These are phyloP conservation scores for Osmerus eperlanus DNA, from an alignment of 2,113 vertebrate genomes.

Conservation along the genomic window DNA sequence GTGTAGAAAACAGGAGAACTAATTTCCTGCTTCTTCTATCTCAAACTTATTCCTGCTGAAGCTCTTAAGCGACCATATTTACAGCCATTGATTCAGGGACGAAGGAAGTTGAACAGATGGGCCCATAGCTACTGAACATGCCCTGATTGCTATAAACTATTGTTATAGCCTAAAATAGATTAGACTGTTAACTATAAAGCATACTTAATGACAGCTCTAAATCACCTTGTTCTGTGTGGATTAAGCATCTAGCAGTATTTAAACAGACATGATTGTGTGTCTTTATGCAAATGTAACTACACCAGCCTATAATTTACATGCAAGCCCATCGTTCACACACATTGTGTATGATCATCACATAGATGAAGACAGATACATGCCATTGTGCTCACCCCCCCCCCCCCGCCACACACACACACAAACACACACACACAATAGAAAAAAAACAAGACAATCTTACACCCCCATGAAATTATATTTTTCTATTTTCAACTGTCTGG, in stretches of 20 bases:
- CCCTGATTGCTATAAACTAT: slow-evolving; percentile 53
- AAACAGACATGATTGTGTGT: too few relatives aligned
- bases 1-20: too few relatives aligned
- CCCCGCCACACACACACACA: slow-evolving; percentile 5
- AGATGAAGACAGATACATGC: slow-evolving; percentile 1
- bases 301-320: slow-evolving; percentile 25
- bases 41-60: not conserved
- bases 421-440: slow-evolving; percentile 10
- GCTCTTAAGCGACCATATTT: slow-evolving; percentile 45
- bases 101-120: slow-evolving; percentile 49
- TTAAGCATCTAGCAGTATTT: slow-evolving; percentile 27
- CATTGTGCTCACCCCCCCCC: slow-evolving; percentile 3
- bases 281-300: slow-evolving; percentile 28
- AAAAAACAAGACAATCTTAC: not conserved
- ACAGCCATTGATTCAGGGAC: slow-evolving; percentile 48
- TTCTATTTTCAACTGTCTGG: slow-evolving; percentile 18
- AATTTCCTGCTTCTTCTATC: not conserved
- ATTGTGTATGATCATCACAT: not conserved
- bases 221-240: slow-evolving; percentile 40
- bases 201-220: slow-evolving; percentile 28
- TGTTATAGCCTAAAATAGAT: slow-evolving; percentile 50
- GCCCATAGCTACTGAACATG: slow-evolving; percentile 46
- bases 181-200: slow-evolving; percentile 39
- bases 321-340: not conserved
- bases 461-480: slow-evolving; percentile 23